A percentile compares a stretch with the other conserved stretches of the same genome.
phyloP scores from a whole-genome alignment of 2,888 invertebrate species.

The Branchellion lobata region DNA sequence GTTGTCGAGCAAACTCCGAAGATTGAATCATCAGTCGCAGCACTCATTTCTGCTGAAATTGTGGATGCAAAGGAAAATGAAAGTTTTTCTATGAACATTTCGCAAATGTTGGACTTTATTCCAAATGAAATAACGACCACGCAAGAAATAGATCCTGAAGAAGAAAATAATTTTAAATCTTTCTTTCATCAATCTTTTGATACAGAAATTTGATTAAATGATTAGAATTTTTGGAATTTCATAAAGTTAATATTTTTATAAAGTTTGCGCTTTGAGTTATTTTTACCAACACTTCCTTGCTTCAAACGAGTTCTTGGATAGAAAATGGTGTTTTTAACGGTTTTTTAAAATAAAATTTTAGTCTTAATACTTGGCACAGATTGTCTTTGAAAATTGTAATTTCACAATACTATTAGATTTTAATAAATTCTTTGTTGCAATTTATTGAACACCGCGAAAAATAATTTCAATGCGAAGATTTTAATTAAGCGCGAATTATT shows the following conservation, averaged over 20 bases:
- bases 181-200: no score
- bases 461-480: constrained; percentile 3
- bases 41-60: no score
- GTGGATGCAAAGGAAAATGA: no score
- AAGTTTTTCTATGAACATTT: no score
- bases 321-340: constrained; percentile 11
- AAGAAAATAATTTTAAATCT: no score
- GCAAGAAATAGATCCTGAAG: no score
- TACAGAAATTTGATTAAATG: no score
- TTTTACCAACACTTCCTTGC: constrained; percentile 16
- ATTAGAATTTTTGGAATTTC: no score
- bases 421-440: neutral
- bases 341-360: constrained; percentile 17
- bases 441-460: neutral
- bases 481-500: neutral
- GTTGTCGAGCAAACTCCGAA: no score
- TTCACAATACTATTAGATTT: neutral
- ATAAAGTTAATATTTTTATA: neutral
- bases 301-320: constrained; percentile 17
- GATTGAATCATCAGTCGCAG: no score
- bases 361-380: neutral
- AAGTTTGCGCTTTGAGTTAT: neutral
- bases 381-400: neutral
- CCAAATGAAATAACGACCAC: no score
- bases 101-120: no score